phyloP scores from a whole-genome alignment of 2,797 vertebrate genomes.

The Schizopygopsis malacanthus region DNA sequence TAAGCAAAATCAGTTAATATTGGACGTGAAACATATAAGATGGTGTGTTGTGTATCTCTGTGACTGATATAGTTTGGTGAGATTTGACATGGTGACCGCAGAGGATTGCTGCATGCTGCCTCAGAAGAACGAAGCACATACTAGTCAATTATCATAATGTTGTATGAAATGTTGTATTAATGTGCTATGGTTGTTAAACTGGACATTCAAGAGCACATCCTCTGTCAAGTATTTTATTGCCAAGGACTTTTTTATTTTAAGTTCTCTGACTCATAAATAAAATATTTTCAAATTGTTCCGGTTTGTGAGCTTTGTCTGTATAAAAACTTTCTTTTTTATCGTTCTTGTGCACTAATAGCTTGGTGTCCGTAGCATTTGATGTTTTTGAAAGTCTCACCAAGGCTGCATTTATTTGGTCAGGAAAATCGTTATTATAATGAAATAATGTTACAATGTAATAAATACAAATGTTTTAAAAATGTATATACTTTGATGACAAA shows the following conservation, averaged over 20 bases:
- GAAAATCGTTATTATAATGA: neutral
- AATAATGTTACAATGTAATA: neutral
- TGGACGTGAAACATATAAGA: neutral
- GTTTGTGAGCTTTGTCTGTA: neutral
- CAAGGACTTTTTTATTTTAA: slow-evolving; percentile 39
- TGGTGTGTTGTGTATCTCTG: slow-evolving; percentile 18
- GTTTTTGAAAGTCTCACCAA: neutral
- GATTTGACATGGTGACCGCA: slow-evolving; percentile 7
- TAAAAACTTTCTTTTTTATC: neutral
- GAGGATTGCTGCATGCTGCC: slow-evolving; percentile 4
- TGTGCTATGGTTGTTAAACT: slow-evolving; percentile 11
- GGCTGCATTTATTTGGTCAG: neutral
- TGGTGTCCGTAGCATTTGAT: neutral
- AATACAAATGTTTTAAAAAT: neutral
- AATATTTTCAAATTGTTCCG: slow-evolving; percentile 17
- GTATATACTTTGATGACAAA: neutral
- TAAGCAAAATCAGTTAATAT: slow-evolving; percentile 13
- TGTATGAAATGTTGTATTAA: neutral
- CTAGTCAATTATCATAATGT: neutral
- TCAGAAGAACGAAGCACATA: slow-evolving; percentile 5
- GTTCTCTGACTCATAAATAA: slow-evolving; percentile 27
- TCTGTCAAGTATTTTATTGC: slow-evolving; percentile 16
- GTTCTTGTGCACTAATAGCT: neutral
- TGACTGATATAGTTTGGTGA: slow-evolving; percentile 4
- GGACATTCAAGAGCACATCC: slow-evolving; percentile 43